Evolutionary conservation across 1,140 invertebrate species (phyloP).

Genomic region (Drosophila rhopaloa): DNA sequence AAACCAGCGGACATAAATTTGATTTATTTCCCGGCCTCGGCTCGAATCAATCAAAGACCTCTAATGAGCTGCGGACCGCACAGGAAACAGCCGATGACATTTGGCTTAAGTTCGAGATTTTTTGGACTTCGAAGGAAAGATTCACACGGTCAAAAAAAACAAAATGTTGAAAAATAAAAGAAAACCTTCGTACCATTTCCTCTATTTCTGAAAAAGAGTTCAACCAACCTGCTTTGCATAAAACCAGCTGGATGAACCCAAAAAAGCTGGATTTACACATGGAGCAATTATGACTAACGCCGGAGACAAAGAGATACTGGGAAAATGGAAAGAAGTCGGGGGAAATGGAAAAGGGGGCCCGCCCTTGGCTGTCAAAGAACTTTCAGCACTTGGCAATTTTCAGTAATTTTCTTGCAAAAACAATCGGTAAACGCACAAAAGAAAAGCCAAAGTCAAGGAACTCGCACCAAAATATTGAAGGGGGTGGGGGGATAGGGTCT

Average conservation of each 20-base stretch:
- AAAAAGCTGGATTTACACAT: conserved; percentile 28
- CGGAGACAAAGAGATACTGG: conserved; percentile 59
- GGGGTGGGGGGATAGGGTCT: conserved; percentile 18
- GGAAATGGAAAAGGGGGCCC: background rate
- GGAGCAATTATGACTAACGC: conserved; percentile 75
- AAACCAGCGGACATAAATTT: conserved; percentile 68
- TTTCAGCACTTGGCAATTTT: conserved; percentile 76
- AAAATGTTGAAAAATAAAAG: conserved; percentile 9
- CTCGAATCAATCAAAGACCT: conserved; percentile 69
- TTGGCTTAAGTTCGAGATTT: conserved; percentile 47
- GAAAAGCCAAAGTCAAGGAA: conserved; percentile 72
- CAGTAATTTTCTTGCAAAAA: conserved; percentile 74
- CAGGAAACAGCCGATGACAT: conserved; percentile 66
- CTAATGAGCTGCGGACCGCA: conserved; percentile 51
- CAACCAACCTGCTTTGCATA: conserved; percentile 67
- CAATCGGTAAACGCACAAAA: conserved; percentile 47
- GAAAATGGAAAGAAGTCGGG: background rate
- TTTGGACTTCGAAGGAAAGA: conserved; percentile 8
- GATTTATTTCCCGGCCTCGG: conserved; percentile 64
- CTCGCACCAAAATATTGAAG: conserved; percentile 35
- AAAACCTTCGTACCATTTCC: conserved; percentile 13
- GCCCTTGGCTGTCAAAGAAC: conserved; percentile 65
- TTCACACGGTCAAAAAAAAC: conserved; percentile 59
- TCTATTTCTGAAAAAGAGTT: conserved; percentile 38
- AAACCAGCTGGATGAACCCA: conserved; percentile 16